These are phyloP conservation scores for Gallinago media DNA, from an alignment of 2,113 vertebrate species.

Conservation along the genomic window DNA sequence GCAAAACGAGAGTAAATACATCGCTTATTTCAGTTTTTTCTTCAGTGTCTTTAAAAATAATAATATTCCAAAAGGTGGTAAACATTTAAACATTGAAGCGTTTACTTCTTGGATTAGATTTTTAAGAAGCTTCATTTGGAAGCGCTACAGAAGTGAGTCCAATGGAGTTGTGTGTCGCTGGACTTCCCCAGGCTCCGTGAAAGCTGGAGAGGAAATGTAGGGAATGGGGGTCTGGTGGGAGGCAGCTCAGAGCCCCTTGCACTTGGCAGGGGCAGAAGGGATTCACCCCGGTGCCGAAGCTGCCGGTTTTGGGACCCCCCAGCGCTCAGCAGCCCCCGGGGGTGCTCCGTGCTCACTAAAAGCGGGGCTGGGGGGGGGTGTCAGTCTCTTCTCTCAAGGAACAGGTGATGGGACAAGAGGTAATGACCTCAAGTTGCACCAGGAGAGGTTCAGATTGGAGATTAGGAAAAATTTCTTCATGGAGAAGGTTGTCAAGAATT, in stretches of 20 bases:
- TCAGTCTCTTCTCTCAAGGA: not conserved
- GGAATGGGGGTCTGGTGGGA: not conserved
- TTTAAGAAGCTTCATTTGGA: not conserved
- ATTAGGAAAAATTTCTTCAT: not conserved
- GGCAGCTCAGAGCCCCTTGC: too few species aligned
- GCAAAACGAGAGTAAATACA: not conserved
- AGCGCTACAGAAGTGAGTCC: not conserved
- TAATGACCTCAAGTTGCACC: not conserved
- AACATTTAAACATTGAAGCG: not conserved
- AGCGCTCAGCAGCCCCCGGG: not conserved
- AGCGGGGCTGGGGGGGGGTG: not conserved
- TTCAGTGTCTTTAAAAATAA: not conserved
- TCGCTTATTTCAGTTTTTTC: not conserved
- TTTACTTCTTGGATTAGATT: not conserved
- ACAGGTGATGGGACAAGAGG: not conserved
- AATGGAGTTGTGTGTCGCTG: accelerated
- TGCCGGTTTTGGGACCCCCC: not conserved
- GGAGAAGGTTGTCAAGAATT: not conserved
- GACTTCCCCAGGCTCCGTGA: not conserved
- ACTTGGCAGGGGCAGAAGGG: not conserved
- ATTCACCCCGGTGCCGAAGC: not conserved
- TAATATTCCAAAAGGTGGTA: not conserved
- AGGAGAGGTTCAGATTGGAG: not conserved
- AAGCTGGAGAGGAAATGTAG: not conserved
- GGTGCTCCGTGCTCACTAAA: not conserved